A percentile compares a stretch with the other conserved stretches of the same genome.
These are phyloP conservation scores for Gasteruption jaculator DNA, from an alignment of 2,888 invertebrate species.

Conservation along the genomic window DNA sequence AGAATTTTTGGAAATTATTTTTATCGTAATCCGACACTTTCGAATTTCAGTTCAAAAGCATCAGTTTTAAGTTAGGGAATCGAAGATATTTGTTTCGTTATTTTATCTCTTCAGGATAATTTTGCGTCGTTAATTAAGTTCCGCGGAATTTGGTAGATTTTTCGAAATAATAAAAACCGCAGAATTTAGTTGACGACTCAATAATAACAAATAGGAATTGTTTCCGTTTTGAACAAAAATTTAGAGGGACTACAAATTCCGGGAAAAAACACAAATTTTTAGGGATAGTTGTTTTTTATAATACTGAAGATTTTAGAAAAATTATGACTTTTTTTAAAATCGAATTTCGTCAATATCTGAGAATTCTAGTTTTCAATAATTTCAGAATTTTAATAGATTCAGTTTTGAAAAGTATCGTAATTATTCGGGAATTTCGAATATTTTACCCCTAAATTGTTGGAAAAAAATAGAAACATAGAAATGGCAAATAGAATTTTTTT, in stretches of 20 bases:
- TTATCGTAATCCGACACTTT: not conserved
- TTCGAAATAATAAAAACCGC: slow-evolving; percentile 1
- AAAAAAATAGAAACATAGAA: too few species aligned
- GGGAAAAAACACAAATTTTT: too few species aligned
- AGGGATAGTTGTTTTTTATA: not conserved
- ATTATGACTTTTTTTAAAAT: slow-evolving; percentile 1
- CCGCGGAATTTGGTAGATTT: slow-evolving; percentile 6
- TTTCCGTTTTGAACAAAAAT: too few species aligned
- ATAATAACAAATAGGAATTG: not conserved
- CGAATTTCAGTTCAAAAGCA: too few species aligned
- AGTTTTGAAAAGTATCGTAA: too few species aligned
- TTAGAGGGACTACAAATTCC: too few species aligned
- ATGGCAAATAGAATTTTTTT: too few species aligned
- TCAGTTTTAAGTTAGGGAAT: too few species aligned
- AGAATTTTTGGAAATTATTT: slow-evolving; percentile 8
- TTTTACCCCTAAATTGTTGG: too few species aligned
- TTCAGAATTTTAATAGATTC: too few species aligned
- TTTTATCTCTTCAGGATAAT: slow-evolving; percentile 1
- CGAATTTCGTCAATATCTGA: slow-evolving; percentile 1
- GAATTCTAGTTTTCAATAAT: slow-evolving; percentile 4
- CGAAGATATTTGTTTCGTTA: slow-evolving; percentile 5
- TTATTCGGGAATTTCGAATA: too few species aligned
- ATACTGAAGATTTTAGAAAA: not conserved
- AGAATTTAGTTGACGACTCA: not conserved
- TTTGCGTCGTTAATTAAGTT: slow-evolving; percentile 3